Evolutionary conservation across 2,888 invertebrate genomes (phyloP).

Genomic region (Epirrhoe alternata): DNA sequence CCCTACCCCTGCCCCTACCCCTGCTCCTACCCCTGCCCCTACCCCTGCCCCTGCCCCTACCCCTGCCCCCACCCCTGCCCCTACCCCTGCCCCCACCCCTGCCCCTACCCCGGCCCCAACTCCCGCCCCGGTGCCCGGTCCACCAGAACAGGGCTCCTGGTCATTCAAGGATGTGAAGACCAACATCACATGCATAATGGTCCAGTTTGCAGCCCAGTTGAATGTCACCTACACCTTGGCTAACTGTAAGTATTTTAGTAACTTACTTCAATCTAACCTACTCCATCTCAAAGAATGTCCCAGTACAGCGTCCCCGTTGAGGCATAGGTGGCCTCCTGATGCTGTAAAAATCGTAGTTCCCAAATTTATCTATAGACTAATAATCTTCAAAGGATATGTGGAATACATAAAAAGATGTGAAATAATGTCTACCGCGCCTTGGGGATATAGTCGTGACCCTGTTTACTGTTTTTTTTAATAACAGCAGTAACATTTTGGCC

Average conservation of each 20-base stretch:
- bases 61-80: constrained; percentile 50
- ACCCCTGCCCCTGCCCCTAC: constrained; percentile 52
- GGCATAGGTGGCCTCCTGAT: too few species aligned
- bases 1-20: constrained; percentile 38
- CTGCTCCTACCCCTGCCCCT: constrained; percentile 37
- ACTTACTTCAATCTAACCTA: too few species aligned
- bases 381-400: too few species aligned
- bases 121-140: constrained; percentile 57
- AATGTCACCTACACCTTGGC: constrained; percentile 82
- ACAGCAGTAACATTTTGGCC: too few species aligned
- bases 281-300: neutral
- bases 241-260: constrained; percentile 58
- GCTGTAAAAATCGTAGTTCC: too few species aligned
- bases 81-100: constrained; percentile 68
- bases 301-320: too few species aligned
- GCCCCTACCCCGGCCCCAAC: constrained; percentile 76
- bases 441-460: too few species aligned
- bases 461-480: too few species aligned
- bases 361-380: too few species aligned
- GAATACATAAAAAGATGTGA: too few species aligned
- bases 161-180: constrained; percentile 50
- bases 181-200: constrained; percentile 87
- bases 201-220: constrained; percentile 88
- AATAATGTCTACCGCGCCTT: too few species aligned
- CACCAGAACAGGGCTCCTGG: constrained; percentile 69